Percentiles rank a stretch among this genome's conserved stretches.
Conservation (phyloP, 2,113 vertebrate genomes). For the Corvus hawaiiensis region DNA sequence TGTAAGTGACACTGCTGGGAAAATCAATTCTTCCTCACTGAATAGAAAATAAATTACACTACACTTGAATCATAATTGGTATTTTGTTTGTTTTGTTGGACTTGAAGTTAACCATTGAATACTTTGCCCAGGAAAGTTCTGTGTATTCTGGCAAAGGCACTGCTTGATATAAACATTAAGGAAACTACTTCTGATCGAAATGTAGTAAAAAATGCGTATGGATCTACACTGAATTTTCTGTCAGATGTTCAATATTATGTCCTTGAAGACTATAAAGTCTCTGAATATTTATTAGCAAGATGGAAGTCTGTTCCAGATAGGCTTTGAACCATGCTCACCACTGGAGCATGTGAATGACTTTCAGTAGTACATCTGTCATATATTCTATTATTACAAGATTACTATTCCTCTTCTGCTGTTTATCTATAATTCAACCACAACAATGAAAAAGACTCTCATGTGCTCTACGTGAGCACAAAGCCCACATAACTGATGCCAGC, state of each 20-base stretch:
- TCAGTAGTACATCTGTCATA: background rate
- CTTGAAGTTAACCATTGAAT: constrained; percentile 2
- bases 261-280: constrained; percentile 23
- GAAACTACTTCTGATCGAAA: background rate
- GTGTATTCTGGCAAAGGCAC: background rate
- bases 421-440: constrained; percentile 20
- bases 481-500: background rate
- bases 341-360: background rate
- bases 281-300: constrained; percentile 37
- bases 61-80: constrained; percentile 39
- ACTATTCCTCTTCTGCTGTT: constrained; percentile 10
- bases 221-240: constrained; percentile 36
- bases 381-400: constrained; percentile 8
- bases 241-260: constrained; percentile 1
- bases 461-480: background rate
- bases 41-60: constrained; percentile 44
- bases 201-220: constrained; percentile 50
- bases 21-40: constrained; percentile 62
- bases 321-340: background rate
- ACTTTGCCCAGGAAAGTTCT: background rate
- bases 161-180: background rate
- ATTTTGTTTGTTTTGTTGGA: constrained; percentile 45
- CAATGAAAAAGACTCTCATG: background rate
- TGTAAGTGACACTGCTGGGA: constrained; percentile 52
- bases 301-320: background rate